These are phyloP conservation scores for Drosophila rubida DNA, from an alignment of 2,888 invertebrate species.

Conservation along the genomic window DNA sequence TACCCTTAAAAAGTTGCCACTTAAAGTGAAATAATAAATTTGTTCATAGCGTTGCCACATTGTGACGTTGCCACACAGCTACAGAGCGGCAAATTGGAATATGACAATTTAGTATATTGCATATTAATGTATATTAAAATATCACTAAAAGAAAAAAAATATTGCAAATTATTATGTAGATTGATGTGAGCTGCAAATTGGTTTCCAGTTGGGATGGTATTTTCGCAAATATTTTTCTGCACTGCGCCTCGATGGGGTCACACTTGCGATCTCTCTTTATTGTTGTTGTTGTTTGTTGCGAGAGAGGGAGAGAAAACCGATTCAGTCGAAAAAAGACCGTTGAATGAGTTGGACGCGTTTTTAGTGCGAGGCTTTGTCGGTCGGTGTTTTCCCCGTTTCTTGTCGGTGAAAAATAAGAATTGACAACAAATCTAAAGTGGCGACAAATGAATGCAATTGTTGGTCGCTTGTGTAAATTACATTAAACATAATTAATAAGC, in stretches of 20 bases:
- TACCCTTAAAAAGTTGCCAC: background rate
- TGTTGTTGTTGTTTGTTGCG: constrained; percentile 41
- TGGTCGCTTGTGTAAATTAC: constrained; percentile 36
- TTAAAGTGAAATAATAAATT: background rate
- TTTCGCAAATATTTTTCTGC: background rate
- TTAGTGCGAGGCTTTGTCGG: constrained; percentile 51
- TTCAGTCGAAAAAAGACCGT: constrained; percentile 38
- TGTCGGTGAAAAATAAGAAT: constrained; percentile 62
- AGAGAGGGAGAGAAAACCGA: constrained; percentile 41
- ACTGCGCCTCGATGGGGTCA: constrained; percentile 21
- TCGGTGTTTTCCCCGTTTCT: constrained; percentile 57
- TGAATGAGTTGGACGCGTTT: constrained; percentile 47
- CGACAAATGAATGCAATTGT: constrained; percentile 43
- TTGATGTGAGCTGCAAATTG: background rate
- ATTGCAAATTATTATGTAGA: background rate
- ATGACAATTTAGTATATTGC: background rate
- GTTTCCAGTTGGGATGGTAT: constrained; percentile 8
- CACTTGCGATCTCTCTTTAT: constrained; percentile 20
- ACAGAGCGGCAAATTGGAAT: background rate
- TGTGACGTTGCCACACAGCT: background rate
- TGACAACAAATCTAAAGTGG: constrained; percentile 42
- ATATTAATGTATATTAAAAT: background rate
- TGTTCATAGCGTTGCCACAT: background rate
- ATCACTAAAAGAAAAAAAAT: background rate
- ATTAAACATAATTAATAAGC: constrained; percentile 25